These are phyloP conservation scores for Cancer borealis DNA, from an alignment of 2,888 invertebrate species.

Conservation along the genomic window DNA sequence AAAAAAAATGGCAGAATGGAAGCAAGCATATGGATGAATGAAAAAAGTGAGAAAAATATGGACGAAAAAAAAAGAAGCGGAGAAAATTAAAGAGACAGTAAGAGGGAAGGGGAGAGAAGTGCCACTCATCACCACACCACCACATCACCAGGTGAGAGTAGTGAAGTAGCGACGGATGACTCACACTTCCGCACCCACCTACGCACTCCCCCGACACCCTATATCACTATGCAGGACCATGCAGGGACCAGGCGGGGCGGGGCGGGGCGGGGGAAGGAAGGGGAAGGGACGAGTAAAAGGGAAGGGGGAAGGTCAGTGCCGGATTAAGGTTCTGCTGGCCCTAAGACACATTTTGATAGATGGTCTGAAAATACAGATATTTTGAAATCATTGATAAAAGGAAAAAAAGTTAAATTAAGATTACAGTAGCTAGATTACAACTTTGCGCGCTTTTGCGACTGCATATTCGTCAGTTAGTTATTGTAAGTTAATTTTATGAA, in stretches of 20 bases:
- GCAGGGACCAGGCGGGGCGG: neutral
- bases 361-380: too few species aligned
- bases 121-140: neutral
- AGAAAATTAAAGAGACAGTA: neutral
- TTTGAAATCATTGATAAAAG: too few species aligned
- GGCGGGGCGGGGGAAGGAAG: neutral
- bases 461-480: too few species aligned
- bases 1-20: too few species aligned
- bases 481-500: too few species aligned
- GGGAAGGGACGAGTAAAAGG: neutral
- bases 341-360: too few species aligned
- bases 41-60: too few species aligned
- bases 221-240: neutral
- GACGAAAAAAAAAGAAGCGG: too few species aligned
- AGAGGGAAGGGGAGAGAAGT: neutral
- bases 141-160: neutral
- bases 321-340: neutral
- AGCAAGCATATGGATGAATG: too few species aligned
- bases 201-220: conserved; percentile 30
- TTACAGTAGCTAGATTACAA: too few species aligned
- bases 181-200: conserved; percentile 21
- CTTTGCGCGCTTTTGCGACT: too few species aligned
- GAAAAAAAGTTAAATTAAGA: too few species aligned
- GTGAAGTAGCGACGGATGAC: neutral
- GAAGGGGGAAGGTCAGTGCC: neutral